A percentile compares a stretch with the other conserved stretches of the same genome.
Evolutionary conservation across 92 coral and sea anemone species (phyloP).

Genomic region (Blastomussa wellsi): DNA sequence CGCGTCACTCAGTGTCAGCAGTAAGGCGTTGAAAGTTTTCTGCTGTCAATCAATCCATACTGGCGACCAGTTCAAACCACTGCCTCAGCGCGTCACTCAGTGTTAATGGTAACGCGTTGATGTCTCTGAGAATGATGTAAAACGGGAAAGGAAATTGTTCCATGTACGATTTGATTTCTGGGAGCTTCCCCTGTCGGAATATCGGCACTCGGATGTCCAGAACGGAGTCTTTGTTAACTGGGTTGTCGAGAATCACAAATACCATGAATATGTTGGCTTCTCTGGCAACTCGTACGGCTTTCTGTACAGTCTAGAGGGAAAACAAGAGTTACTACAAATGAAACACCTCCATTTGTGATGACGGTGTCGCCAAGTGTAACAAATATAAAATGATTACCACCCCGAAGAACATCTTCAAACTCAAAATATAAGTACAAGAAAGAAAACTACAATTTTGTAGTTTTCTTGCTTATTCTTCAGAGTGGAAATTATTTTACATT

Average conservation of each 20-base stretch:
- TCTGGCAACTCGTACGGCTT: constrained; percentile 85
- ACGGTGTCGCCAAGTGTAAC: too few relatives aligned
- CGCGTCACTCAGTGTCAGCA: too few relatives aligned
- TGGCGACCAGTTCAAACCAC: constrained; percentile 96
- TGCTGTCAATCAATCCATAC: constrained; percentile 55
- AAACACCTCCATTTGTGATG: too few relatives aligned
- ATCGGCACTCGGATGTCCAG: constrained; percentile 95
- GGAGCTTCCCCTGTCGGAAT: constrained; percentile 84
- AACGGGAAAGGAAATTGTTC: constrained; percentile 97
- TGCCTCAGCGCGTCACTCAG: constrained; percentile 93
- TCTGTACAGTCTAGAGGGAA: constrained; percentile 76
- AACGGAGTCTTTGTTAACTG: constrained; percentile 92
- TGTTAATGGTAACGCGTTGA: constrained; percentile 85
- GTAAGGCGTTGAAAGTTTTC: not conserved
- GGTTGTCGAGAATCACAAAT: constrained; percentile 92
- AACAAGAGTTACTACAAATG: not conserved
- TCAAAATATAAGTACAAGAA: too few relatives aligned
- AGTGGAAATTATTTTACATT: too few relatives aligned
- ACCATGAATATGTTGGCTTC: constrained; percentile 92
- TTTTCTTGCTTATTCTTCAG: too few relatives aligned
- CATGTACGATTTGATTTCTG: constrained; percentile 94
- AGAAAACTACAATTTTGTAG: too few relatives aligned
- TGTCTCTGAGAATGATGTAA: constrained; percentile 94
- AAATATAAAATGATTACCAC: too few relatives aligned
- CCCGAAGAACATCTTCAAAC: too few relatives aligned